Evolutionary conservation across 2,888 invertebrate species (phyloP).

Genomic region (Dorcus hopei): DNA sequence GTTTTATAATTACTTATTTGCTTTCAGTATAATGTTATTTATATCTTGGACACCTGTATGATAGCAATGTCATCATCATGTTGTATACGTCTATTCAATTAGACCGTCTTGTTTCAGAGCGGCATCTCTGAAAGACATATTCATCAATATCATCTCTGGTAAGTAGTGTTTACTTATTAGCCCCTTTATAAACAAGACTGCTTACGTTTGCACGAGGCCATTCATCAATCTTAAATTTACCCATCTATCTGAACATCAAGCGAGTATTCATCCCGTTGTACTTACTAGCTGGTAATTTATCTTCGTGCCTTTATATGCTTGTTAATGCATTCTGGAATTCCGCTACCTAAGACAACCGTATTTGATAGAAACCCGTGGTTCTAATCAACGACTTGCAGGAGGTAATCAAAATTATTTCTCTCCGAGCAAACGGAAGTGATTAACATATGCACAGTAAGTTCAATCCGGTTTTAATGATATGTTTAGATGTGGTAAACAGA

Average conservation of each 20-base stretch:
- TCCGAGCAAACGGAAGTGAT: too few species aligned
- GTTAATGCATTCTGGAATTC: constrained; percentile 8
- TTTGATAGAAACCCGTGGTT: too few species aligned
- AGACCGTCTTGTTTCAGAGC: constrained; percentile 11
- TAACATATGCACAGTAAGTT: too few species aligned
- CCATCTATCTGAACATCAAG: constrained; percentile 25
- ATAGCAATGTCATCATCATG: not conserved
- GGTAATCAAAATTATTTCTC: not conserved
- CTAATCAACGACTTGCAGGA: not conserved
- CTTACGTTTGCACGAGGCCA: constrained; percentile 21
- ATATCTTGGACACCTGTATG: not conserved
- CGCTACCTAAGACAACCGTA: not conserved
- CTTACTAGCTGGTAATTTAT: constrained; percentile 10
- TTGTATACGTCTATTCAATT: not conserved
- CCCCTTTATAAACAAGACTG: constrained; percentile 23
- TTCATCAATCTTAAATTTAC: constrained; percentile 26
- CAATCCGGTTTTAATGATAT: too few species aligned
- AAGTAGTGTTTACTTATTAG: constrained; percentile 27
- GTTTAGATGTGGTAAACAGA: too few species aligned
- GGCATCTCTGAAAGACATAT: constrained; percentile 10
- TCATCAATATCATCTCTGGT: constrained; percentile 26
- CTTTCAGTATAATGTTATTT: not conserved
- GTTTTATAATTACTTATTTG: too few species aligned
- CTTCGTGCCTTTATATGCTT: constrained; percentile 9
- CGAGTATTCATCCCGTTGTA: constrained; percentile 4